Conservation (phyloP, 2,888 invertebrate species). For the Nemotelus pantherinus region DNA sequence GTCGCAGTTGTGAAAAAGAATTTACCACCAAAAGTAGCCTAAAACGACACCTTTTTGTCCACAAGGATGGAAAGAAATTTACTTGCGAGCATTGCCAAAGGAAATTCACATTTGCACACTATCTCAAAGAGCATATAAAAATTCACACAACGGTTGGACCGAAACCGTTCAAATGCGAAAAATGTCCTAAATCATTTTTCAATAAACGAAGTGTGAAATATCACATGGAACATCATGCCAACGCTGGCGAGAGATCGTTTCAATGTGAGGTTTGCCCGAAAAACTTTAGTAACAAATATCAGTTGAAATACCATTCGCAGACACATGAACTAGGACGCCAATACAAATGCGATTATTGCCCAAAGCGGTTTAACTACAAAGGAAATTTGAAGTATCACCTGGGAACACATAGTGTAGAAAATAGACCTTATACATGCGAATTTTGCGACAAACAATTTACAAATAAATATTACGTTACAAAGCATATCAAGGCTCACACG, state of each 20-base stretch:
- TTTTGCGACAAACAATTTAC: constrained; percentile 38
- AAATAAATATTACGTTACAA: constrained; percentile 40
- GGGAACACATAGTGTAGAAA: constrained; percentile 10
- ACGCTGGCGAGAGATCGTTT: constrained; percentile 5
- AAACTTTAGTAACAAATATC: constrained; percentile 40
- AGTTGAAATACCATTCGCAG: constrained; percentile 31
- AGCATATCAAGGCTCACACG: constrained; percentile 36
- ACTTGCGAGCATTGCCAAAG: constrained; percentile 32
- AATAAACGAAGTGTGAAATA: constrained; percentile 30
- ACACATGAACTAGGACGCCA: constrained; percentile 16
- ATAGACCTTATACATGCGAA: constrained; percentile 25
- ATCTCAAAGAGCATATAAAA: constrained; percentile 34
- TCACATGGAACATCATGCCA: constrained; percentile 24
- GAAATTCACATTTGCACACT: constrained; percentile 30
- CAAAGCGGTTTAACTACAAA: constrained; percentile 43
- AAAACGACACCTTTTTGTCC: constrained; percentile 24
- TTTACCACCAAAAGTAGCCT: constrained; percentile 20
- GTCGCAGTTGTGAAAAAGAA: background rate
- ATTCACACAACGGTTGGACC: constrained; percentile 14
- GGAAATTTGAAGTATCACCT: constrained; percentile 37
- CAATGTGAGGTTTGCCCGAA: constrained; percentile 35
- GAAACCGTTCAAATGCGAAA: constrained; percentile 40
- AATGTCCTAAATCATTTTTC: constrained; percentile 39
- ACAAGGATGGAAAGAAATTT: constrained; percentile 23
- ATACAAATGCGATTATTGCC: constrained; percentile 33